phyloP scores from a whole-genome alignment of 2,113 vertebrate genomes.

The Gymnorhina tibicen region DNA sequence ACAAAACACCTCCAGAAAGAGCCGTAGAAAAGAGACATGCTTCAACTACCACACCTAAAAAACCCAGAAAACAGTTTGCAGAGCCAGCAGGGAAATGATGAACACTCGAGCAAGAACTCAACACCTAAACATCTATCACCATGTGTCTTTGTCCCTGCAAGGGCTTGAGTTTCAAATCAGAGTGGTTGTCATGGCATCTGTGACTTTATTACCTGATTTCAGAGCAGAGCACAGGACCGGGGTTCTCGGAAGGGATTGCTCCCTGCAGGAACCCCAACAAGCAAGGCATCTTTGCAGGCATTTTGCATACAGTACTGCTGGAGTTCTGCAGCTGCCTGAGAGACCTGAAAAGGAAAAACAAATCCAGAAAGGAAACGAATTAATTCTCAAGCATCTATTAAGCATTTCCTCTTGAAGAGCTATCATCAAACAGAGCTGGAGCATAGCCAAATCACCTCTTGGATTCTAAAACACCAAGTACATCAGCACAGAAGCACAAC shows the following conservation, averaged over 20 bases:
- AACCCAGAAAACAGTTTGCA: background rate
- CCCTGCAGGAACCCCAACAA: slow-evolving; percentile 88
- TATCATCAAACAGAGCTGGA: background rate
- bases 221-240: slow-evolving; percentile 86
- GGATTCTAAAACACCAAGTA: background rate
- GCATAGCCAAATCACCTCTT: background rate
- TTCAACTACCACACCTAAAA: background rate
- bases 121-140: background rate
- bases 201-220: slow-evolving; percentile 61
- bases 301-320: slow-evolving; percentile 96
- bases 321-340: slow-evolving; percentile 92
- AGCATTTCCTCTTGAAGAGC: background rate
- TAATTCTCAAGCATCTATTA: background rate
- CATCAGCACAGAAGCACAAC: background rate
- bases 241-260: slow-evolving; percentile 96
- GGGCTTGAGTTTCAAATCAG: background rate
- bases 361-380: background rate
- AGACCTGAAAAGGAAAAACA: slow-evolving; percentile 78
- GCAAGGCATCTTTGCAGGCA: slow-evolving; percentile 89
- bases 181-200: background rate
- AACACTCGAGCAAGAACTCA: background rate
- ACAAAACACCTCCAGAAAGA: background rate
- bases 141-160: background rate
- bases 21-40: background rate
- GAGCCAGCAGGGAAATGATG: background rate